Conservation (phyloP, 1,140 invertebrate species). For the Meloidogyne floridensis region DNA sequence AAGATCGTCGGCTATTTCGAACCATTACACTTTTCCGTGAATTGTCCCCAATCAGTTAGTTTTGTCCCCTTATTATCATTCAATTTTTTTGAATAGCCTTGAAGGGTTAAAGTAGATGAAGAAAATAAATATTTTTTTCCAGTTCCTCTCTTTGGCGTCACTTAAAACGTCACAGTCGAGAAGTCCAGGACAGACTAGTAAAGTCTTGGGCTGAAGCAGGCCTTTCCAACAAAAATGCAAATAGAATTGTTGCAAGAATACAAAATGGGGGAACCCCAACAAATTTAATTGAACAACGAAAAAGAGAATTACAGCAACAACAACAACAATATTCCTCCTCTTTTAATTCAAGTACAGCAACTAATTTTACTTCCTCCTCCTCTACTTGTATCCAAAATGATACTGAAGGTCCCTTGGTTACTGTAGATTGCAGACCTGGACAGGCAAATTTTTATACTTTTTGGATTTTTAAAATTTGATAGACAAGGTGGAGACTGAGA, state of each 20-base stretch:
- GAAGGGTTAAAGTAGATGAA: neutral
- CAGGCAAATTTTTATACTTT: neutral
- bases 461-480: too few relatives aligned
- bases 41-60: too few relatives aligned
- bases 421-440: constrained; percentile 28
- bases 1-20: too few relatives aligned
- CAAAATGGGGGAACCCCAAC: constrained; percentile 11
- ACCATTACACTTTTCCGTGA: too few relatives aligned
- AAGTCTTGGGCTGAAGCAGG: constrained; percentile 12
- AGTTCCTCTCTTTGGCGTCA: constrained; percentile 31
- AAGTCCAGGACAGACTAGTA: neutral
- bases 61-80: too few relatives aligned
- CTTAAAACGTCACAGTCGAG: constrained; percentile 23
- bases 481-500: too few relatives aligned
- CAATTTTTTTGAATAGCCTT: too few relatives aligned
- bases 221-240: neutral
- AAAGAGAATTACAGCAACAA: neutral
- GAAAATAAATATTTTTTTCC: neutral
- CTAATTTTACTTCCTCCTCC: neutral
- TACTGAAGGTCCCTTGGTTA: constrained; percentile 13
- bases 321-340: neutral
- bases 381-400: neutral
- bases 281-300: neutral
- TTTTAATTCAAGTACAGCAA: neutral
- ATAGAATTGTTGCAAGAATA: constrained; percentile 6